Evolutionary conservation across 2,888 invertebrate genomes (phyloP), one percentile per base, ranked within the genome.

Genomic region (Steromphala cineraria): DNA sequence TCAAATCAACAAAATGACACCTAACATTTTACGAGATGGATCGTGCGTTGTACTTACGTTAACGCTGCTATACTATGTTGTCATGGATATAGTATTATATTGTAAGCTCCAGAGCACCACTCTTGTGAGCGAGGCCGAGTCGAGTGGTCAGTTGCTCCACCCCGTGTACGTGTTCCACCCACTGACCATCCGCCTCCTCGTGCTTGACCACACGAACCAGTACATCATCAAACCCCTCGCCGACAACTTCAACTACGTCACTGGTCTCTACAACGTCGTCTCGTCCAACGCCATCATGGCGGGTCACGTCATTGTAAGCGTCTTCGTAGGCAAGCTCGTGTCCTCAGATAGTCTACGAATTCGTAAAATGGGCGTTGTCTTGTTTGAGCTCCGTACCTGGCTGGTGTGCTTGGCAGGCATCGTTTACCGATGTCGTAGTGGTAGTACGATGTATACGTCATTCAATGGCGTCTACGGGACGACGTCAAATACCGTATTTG

Each of bases 241-340:
- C 28, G 76, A 71, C 40, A 79, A 53, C 31, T 78, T 74, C 28
- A 74, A 71, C 53, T 46, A 53, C 74, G 52, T 21, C 53, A 79
- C 28, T 31, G n/a, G 36, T 55, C 52, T 75, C 83, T 52, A 71
- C 82, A 71, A 24, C 80, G 31, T 78, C 82, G 75, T 67, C 82
- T 17, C 74, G 81, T 71, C 53, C 78, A 67, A 79, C 79, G 67
- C 36, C 74, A 74, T 31, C 74, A 71, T 19, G 46, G 53, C 21
- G 31, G 36, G 24, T 74, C 74, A 28, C 55, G 36, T 13, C 79
- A n/a, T 21, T 53, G 2, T 53, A 24, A 67, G 36, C 67, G 19
- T 67, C 79, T 36, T 36, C 21, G 79, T 62, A 81, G 56, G 71
- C 28, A 40, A 52, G 53, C 40, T 53, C 15, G 53, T 81, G 8